Percentiles rank a stretch among this genome's conserved stretches.
phyloP scores from a whole-genome alignment of 2,888 invertebrate species.

The Eueremaeus valkanovi region DNA sequence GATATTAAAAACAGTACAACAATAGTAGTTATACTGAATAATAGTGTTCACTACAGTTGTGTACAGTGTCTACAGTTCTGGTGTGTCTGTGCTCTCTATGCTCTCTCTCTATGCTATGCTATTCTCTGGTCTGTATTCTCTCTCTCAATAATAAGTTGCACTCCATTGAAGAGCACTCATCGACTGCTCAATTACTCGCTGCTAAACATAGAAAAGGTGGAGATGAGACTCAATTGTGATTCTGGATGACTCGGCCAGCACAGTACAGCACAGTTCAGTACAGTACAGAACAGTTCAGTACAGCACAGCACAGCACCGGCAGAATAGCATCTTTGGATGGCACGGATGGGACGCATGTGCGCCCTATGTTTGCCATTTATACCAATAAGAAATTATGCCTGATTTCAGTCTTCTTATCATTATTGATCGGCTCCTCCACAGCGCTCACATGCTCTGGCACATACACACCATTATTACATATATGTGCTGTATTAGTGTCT shows the following conservation, averaged over 20 bases:
- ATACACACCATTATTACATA: neutral
- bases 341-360: conserved; percentile 17
- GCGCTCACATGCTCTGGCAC: too few relatives aligned
- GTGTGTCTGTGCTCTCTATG: neutral
- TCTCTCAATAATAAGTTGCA: conserved; percentile 24
- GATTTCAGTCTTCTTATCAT: conserved; percentile 27
- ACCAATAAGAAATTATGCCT: conserved; percentile 20
- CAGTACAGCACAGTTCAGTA: too few relatives aligned
- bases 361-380: conserved; percentile 9
- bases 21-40: neutral
- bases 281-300: too few relatives aligned
- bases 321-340: neutral
- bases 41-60: neutral
- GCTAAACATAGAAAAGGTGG: conserved; percentile 33
- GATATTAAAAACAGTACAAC: conserved; percentile 16
- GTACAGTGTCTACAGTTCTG: neutral
- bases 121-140: conserved; percentile 14
- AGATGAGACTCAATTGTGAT: conserved; percentile 24
- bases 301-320: neutral
- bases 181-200: conserved; percentile 33
- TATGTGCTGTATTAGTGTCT: conserved; percentile 16
- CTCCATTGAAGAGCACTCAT: conserved; percentile 33
- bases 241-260: neutral
- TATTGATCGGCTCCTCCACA: conserved; percentile 9
- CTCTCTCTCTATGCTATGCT: neutral